Evolutionary conservation across 2,888 invertebrate species (phyloP).

Genomic region (Drosophila subsilvestris): DNA sequence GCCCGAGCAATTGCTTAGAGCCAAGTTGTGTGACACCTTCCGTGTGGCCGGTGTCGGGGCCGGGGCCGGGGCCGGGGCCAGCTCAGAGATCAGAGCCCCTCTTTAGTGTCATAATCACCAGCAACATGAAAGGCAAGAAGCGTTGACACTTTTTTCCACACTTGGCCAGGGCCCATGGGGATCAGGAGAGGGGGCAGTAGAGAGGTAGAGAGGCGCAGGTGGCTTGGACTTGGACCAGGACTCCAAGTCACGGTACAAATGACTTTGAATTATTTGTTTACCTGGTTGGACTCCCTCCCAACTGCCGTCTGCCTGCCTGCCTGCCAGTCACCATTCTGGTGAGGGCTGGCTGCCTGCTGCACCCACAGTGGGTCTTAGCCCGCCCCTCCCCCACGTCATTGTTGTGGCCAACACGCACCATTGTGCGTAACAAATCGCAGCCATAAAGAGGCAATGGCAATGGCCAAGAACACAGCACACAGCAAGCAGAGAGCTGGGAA

Average conservation of each 20-base stretch:
- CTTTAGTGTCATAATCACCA: slow-evolving; percentile 76
- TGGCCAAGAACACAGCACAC: slow-evolving; percentile 22
- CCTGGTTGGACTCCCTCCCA: slow-evolving; percentile 35
- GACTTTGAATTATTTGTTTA: slow-evolving; percentile 79
- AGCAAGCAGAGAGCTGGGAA: slow-evolving; percentile 12
- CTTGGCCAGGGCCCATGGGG: slow-evolving; percentile 41
- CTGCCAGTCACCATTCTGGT: slow-evolving; percentile 20
- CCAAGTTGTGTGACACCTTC: slow-evolving; percentile 3
- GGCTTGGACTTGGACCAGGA: slow-evolving; percentile 32
- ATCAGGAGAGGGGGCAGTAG: slow-evolving; percentile 1
- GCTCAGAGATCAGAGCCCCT: slow-evolving; percentile 52
- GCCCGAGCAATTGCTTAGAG: slow-evolving; percentile 15
- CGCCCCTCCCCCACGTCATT: slow-evolving; percentile 12
- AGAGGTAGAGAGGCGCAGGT: slow-evolving; percentile 41
- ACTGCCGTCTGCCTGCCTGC: slow-evolving; percentile 18
- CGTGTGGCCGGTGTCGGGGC: slow-evolving; percentile 53
- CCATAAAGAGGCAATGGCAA: slow-evolving; percentile 67
- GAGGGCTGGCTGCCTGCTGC: slow-evolving; percentile 19
- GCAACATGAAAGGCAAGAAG: slow-evolving; percentile 35
- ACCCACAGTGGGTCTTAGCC: slow-evolving; percentile 3
- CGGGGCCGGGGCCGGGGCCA: background rate
- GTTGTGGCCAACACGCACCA: slow-evolving; percentile 68
- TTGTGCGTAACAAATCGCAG: slow-evolving; percentile 78
- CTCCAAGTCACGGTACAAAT: slow-evolving; percentile 62
- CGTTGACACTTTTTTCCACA: slow-evolving; percentile 63